phyloP scores from a whole-genome alignment of 2,888 invertebrate species.

The Calliphora vomitoria region DNA sequence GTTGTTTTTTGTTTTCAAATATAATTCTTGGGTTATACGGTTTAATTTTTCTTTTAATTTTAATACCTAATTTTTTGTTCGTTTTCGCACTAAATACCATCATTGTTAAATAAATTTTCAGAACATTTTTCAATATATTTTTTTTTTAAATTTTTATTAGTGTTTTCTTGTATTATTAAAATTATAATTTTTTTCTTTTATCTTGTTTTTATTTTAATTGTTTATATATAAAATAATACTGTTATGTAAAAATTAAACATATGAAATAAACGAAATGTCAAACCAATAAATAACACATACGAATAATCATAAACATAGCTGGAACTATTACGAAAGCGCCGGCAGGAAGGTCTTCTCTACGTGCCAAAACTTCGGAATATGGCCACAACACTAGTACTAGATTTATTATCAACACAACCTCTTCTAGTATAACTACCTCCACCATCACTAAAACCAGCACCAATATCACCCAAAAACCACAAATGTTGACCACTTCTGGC shows the following conservation, averaged over 20 bases:
- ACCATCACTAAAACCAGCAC: slow-evolving; percentile 64
- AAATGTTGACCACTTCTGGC: slow-evolving; percentile 69
- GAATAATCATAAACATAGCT: slow-evolving; percentile 80
- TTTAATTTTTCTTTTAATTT: slow-evolving; percentile 56
- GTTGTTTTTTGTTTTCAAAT: slow-evolving; percentile 50
- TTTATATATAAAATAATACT: slow-evolving; percentile 44
- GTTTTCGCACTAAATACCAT: slow-evolving; percentile 74
- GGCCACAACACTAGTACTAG: slow-evolving; percentile 83
- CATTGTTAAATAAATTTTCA: slow-evolving; percentile 60
- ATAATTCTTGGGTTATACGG: slow-evolving; percentile 63
- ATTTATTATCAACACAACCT: slow-evolving; percentile 59
- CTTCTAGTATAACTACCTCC: slow-evolving; percentile 70
- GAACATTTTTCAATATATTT: slow-evolving; percentile 34
- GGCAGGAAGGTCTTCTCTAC: slow-evolving; percentile 88
- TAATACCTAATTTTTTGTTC: slow-evolving; percentile 31
- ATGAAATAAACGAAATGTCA: slow-evolving; percentile 74
- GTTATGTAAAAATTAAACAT: slow-evolving; percentile 65
- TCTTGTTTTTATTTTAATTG: slow-evolving; percentile 45
- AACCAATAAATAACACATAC: slow-evolving; percentile 76
- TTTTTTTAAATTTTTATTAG: slow-evolving; percentile 32
- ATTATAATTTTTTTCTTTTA: slow-evolving; percentile 73
- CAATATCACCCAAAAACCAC: slow-evolving; percentile 71
- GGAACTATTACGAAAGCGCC: slow-evolving; percentile 85
- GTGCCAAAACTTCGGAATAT: slow-evolving; percentile 67
- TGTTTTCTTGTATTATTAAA: slow-evolving; percentile 73